These are phyloP conservation scores for Takifugu flavidus DNA, from an alignment of 2,113 vertebrate genomes.

Conservation along the genomic window DNA sequence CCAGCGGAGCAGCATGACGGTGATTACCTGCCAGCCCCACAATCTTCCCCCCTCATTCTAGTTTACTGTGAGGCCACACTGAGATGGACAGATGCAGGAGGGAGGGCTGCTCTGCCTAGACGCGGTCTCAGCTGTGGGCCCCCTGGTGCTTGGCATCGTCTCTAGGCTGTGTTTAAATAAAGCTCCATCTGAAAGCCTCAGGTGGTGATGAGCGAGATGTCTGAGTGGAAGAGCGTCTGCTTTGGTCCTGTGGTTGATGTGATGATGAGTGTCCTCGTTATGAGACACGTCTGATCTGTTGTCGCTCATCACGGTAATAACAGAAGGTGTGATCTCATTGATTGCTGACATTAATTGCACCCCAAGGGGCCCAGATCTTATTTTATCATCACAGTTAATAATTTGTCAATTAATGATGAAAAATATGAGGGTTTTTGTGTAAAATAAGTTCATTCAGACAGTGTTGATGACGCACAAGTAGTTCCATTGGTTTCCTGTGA, in stretches of 20 bases:
- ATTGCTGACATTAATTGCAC: not conserved
- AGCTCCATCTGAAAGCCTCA: conserved; percentile 43
- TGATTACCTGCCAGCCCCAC: not conserved
- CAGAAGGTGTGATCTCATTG: not conserved
- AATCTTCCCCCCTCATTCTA: not conserved
- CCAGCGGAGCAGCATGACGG: not conserved
- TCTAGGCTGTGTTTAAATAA: conserved; percentile 59
- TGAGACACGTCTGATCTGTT: not conserved
- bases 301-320: not conserved
- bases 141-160: conserved; percentile 21
- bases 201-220: conserved; percentile 36
- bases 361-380: too few relatives aligned
- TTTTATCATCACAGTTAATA: too few relatives aligned
- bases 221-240: conserved; percentile 21
- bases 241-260: not conserved
- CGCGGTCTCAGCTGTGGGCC: conserved; percentile 50
- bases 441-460: too few relatives aligned
- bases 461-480: too few relatives aligned
- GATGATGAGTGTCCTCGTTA: not conserved
- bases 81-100: conserved; percentile 17
- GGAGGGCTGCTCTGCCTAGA: conserved; percentile 11
- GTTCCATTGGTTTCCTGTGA: too few relatives aligned
- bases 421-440: too few relatives aligned
- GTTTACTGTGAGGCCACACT: not conserved
- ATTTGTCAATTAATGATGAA: too few relatives aligned